Percentiles rank a stretch among this genome's conserved stretches.
Evolutionary conservation across 2,113 vertebrate species (phyloP).

Genomic region (Alectura lathami): DNA sequence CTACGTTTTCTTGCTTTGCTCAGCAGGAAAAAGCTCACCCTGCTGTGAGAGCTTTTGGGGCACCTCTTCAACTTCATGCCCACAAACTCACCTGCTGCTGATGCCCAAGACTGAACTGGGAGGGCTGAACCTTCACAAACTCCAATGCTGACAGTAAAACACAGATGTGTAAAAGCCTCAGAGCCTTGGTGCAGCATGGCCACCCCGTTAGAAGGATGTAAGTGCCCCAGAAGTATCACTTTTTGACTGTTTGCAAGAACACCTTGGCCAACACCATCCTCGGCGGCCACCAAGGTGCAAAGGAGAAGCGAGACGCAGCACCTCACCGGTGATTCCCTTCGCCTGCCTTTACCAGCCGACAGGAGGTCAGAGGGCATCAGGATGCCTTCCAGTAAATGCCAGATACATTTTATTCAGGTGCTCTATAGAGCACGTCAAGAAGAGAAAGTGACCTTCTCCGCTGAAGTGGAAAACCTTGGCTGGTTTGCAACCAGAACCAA

Average conservation of each 20-base stretch:
- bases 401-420: not conserved
- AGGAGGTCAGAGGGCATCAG: not conserved
- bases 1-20: not conserved
- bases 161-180: not conserved
- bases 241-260: not conserved
- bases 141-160: not conserved
- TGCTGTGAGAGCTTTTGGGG: not conserved
- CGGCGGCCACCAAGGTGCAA: accelerated
- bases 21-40: not conserved
- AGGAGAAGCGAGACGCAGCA: accelerated
- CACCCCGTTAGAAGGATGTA: not conserved
- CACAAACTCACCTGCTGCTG: not conserved
- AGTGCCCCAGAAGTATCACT: not conserved
- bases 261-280: not conserved
- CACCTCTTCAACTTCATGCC: not conserved
- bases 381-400: not conserved
- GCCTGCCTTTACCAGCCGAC: not conserved
- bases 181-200: accelerated
- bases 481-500: not conserved
- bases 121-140: not conserved
- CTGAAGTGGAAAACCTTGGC: too few species aligned
- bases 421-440: not conserved
- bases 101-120: not conserved
- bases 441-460: not conserved
- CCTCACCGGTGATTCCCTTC: not conserved